Percentiles rank a stretch among this genome's conserved stretches.
These are phyloP conservation scores for Lophius americanus DNA, from an alignment of 2,797 vertebrate species.

Conservation along the genomic window DNA sequence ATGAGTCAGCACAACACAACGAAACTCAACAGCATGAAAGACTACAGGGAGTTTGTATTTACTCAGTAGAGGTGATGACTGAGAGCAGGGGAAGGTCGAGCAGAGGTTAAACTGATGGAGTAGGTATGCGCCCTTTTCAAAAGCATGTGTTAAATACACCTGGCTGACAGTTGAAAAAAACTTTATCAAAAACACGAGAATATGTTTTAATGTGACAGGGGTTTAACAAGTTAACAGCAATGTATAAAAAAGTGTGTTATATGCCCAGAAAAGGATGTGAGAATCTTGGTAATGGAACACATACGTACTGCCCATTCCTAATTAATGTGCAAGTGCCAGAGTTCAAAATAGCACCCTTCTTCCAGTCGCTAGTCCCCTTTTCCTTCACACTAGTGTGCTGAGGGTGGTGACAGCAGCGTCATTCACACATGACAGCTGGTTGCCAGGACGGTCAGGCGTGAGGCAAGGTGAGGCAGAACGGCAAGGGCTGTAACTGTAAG, in stretches of 20 bases:
- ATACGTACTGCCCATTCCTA: conserved; percentile 46
- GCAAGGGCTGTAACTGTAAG: conserved; percentile 19
- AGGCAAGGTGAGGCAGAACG: conserved; percentile 49
- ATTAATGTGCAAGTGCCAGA: conserved; percentile 61
- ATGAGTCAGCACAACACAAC: background rate
- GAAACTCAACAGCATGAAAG: background rate
- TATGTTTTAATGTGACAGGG: background rate
- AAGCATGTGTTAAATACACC: background rate
- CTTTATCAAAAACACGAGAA: background rate
- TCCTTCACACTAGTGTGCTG: conserved; percentile 62
- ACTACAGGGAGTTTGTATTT: background rate
- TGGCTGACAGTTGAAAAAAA: background rate
- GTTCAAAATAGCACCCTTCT: conserved; percentile 60
- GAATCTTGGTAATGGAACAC: conserved; percentile 23
- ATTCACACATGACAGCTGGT: conserved; percentile 75
- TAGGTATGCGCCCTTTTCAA: background rate
- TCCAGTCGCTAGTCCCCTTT: conserved; percentile 30
- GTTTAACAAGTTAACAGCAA: conserved; percentile 1
- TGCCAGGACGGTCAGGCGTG: conserved; percentile 54
- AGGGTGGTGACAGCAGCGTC: conserved; percentile 63
- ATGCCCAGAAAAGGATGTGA: conserved; percentile 17
- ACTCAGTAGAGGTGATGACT: background rate
- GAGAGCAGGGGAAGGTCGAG: background rate
- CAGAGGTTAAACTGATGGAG: background rate
- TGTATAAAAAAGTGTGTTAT: conserved; percentile 16